A percentile compares a stretch with the other conserved stretches of the same genome.
Conservation (phyloP, 1,140 invertebrate genomes). For the Episyrphus balteatus region DNA sequence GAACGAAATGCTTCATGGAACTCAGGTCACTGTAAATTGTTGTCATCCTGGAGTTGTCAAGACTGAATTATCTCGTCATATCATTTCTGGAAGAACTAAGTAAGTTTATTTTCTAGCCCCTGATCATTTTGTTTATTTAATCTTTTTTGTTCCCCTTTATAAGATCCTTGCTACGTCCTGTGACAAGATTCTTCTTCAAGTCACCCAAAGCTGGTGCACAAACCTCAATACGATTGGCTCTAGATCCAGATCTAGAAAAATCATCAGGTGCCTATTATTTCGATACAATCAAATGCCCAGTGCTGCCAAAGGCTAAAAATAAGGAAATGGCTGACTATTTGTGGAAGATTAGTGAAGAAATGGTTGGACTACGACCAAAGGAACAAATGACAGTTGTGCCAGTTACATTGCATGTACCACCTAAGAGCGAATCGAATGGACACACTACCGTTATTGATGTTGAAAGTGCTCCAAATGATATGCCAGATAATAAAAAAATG, state of each 20-base stretch:
- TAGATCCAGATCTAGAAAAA: conserved; percentile 57
- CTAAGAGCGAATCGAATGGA: too few relatives aligned
- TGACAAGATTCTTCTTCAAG: conserved; percentile 43
- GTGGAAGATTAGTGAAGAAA: conserved; percentile 59
- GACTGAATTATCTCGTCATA: conserved; percentile 62
- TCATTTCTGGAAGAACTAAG: conserved; percentile 37
- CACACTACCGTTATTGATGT: too few relatives aligned
- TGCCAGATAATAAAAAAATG: too few relatives aligned
- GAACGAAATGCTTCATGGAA: conserved; percentile 42
- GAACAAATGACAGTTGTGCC: too few relatives aligned
- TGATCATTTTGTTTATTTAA: conserved; percentile 17
- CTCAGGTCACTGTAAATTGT: conserved; percentile 53
- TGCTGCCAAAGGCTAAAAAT: conserved; percentile 30
- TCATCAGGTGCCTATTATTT: conserved; percentile 47
- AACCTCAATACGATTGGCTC: conserved; percentile 65
- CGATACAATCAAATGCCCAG: conserved; percentile 41
- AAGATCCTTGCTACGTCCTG: conserved; percentile 14
- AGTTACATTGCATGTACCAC: too few relatives aligned
- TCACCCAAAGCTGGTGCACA: conserved; percentile 59
- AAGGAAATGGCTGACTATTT: conserved; percentile 49
- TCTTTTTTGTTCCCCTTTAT: conserved; percentile 10
- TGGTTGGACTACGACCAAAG: conserved; percentile 33
- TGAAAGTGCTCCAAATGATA: too few relatives aligned
- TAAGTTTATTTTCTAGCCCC: conserved; percentile 17
- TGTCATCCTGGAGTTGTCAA: conserved; percentile 62